Evolutionary conservation across 1,140 invertebrate genomes (phyloP).

Genomic region (Drosophila lini): DNA sequence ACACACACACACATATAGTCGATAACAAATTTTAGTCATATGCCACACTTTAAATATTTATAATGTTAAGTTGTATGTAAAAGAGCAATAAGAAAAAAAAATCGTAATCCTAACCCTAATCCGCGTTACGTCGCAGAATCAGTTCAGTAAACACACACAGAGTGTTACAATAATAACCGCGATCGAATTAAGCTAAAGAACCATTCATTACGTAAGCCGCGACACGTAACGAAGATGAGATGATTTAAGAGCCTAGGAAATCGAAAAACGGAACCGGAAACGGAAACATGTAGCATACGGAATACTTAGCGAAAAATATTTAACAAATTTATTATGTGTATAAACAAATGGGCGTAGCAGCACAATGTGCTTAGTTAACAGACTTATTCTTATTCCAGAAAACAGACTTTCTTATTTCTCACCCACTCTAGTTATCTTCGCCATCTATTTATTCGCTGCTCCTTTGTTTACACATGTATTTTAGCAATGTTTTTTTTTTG

Average conservation of each 20-base stretch:
- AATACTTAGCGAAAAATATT: constrained; percentile 68
- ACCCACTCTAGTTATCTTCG: constrained; percentile 32
- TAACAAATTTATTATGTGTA: constrained; percentile 59
- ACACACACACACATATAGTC: constrained; percentile 36
- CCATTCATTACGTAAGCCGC: constrained; percentile 30
- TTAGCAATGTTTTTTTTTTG: constrained; percentile 70
- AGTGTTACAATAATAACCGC: constrained; percentile 31
- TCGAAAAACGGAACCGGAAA: constrained; percentile 9
- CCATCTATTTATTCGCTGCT: constrained; percentile 73
- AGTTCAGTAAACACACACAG: constrained; percentile 28
- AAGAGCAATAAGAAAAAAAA: constrained; percentile 52
- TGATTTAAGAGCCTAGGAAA: constrained; percentile 19
- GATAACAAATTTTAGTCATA: constrained; percentile 62
- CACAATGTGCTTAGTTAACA: constrained; percentile 73
- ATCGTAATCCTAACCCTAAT: constrained; percentile 41
- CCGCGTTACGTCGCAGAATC: constrained; percentile 17
- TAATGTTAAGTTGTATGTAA: constrained; percentile 59
- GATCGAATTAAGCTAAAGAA: constrained; percentile 47
- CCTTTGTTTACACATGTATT: constrained; percentile 64
- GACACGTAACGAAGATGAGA: constrained; percentile 25
- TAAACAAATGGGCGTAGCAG: constrained; percentile 69
- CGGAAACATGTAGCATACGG: constrained; percentile 36
- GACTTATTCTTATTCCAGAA: constrained; percentile 41
- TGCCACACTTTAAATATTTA: constrained; percentile 56
- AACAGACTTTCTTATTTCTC: constrained; percentile 40